Evolutionary conservation across 2,888 invertebrate genomes (phyloP), one percentile per base, ranked within the genome.

Genomic region (Deilephila porcellus): DNA sequence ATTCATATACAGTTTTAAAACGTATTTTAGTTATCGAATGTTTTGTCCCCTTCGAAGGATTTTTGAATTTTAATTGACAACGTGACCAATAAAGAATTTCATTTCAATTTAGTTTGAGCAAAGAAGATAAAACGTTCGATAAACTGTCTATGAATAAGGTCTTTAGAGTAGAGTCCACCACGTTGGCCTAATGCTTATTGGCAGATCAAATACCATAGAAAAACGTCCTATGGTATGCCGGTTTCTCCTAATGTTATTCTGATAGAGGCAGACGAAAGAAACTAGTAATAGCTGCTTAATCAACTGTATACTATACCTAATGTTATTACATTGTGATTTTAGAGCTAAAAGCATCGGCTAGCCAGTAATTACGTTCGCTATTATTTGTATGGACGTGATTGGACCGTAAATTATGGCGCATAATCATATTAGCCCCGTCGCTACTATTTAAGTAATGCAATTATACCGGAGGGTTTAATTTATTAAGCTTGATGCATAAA

Each of bases 301-400:
- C 20, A 64, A 64, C 20, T 20, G 14, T 25, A 20, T 37, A 19
- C 20, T 19, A 29, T 29, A 11, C 20, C 37, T 34, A 60, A 71
- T 70, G 5, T 56, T 60, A 71, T 60, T 37, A 45, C 45, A 25
- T 29, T 70, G 20, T 60, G 56, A 59, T 59, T 34, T 60, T 34
- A 60, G 11, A 59, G 71, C 59, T 71, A 71, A 60, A 71, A 71
- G 71, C 71, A 34, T 71, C 34, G 71, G 71, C 37, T 59, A 25
- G 20, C 37, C 71, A 34, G 8, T 60, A 71, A 71, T 71, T 59
- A 34, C 19, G 34, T 34, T n/a, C 59, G 17, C 34, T 6, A 19
- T 52, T 59, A 71, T 19, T 71, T 59, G 71, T 59, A 37, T 20
- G 59, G n/a, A 34, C 59, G 20, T 60, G 37, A 71, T 64, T 64